These are phyloP conservation scores for Hetaerina titia DNA, from an alignment of 2,888 invertebrate species.

Conservation along the genomic window DNA sequence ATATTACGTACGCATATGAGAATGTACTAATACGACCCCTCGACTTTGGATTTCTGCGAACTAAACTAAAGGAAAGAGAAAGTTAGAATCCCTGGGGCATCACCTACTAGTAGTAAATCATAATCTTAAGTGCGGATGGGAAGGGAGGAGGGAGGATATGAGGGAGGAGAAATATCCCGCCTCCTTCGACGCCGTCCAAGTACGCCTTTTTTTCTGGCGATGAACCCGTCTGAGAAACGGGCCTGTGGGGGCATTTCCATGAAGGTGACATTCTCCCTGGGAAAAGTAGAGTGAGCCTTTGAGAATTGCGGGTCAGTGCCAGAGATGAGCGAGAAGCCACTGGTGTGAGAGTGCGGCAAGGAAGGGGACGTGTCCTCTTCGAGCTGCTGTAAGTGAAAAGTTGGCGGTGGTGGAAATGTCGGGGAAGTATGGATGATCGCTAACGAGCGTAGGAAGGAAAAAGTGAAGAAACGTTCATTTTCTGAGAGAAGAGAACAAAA, in stretches of 20 bases:
- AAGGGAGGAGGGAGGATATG: neutral
- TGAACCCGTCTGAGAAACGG: neutral
- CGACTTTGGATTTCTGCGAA: too few species aligned
- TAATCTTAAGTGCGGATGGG: too few species aligned
- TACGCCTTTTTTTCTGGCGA: neutral
- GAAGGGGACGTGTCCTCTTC: neutral
- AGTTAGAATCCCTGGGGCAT: too few species aligned
- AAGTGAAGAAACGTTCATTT: too few species aligned
- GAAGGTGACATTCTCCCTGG: neutral
- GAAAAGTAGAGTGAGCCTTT: neutral
- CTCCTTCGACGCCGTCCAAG: neutral
- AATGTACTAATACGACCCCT: too few species aligned
- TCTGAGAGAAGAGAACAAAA: too few species aligned
- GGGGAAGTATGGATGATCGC: neutral
- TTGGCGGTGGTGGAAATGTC: neutral
- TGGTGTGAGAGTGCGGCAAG: neutral
- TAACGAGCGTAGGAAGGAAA: neutral
- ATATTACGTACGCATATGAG: too few species aligned
- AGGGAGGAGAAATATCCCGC: neutral
- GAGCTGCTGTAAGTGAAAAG: neutral
- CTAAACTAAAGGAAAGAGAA: too few species aligned
- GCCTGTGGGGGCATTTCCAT: neutral
- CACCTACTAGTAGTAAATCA: too few species aligned
- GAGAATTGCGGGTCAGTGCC: neutral
- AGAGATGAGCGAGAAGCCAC: neutral